Evolutionary conservation across 2,797 vertebrate species (phyloP).

Genomic region (Danio albolineatus): DNA sequence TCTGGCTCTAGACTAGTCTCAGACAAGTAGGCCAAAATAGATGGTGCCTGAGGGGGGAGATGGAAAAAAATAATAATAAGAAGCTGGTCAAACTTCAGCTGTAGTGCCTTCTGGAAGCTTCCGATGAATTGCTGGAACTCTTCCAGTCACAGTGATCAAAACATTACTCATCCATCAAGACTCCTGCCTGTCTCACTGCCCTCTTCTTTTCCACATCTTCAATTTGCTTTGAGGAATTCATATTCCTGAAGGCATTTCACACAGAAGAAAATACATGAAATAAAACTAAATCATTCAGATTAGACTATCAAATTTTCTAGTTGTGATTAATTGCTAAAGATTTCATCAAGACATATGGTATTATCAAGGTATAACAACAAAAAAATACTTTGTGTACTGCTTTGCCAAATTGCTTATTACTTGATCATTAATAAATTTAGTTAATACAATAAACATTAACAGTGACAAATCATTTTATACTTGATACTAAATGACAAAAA

Average conservation of each 20-base stretch:
- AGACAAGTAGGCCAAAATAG: slow-evolving; percentile 24
- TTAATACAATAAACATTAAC: too few relatives aligned
- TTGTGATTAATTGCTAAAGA: too few relatives aligned
- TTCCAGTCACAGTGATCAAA: not conserved
- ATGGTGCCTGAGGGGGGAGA: not conserved
- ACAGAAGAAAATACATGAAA: too few relatives aligned
- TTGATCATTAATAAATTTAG: too few relatives aligned
- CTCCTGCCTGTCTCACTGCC: not conserved
- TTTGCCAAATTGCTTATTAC: too few relatives aligned
- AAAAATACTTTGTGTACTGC: too few relatives aligned
- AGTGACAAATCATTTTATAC: too few relatives aligned
- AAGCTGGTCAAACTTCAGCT: not conserved
- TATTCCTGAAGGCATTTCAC: not conserved
- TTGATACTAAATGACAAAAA: too few relatives aligned
- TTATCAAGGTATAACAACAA: too few relatives aligned
- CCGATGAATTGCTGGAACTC: not conserved
- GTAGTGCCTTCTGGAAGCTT: not conserved
- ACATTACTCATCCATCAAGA: not conserved
- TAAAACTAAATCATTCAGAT: too few relatives aligned
- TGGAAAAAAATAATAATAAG: not conserved
- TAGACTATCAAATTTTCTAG: too few relatives aligned
- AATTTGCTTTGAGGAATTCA: not conserved
- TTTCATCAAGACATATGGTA: too few relatives aligned
- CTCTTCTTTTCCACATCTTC: not conserved
- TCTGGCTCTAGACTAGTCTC: slow-evolving; percentile 7